These are phyloP conservation scores for Zalophus californianus DNA, from an alignment of 2,797 vertebrate species.

Conservation along the genomic window DNA sequence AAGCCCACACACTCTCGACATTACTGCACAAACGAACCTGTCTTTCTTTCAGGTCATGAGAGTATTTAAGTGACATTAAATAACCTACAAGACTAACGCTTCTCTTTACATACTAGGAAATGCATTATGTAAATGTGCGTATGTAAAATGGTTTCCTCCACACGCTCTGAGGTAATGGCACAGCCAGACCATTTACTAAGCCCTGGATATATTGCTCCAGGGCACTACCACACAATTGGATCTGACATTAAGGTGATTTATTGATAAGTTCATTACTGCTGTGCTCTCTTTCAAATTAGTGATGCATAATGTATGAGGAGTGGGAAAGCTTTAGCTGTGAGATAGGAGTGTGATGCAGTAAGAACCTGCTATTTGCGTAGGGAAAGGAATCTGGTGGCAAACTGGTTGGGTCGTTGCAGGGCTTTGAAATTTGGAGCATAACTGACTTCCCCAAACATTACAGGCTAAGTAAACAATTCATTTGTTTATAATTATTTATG, in stretches of 20 bases:
- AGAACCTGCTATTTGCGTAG: not conserved
- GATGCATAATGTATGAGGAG: not conserved
- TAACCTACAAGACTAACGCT: not conserved
- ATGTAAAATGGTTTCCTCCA: not conserved
- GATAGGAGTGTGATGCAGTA: not conserved
- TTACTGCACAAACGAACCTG: not conserved
- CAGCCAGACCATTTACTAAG: not conserved
- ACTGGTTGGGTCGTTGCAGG: not conserved
- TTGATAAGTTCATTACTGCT: not conserved
- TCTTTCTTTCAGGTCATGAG: not conserved
- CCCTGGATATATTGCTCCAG: not conserved
- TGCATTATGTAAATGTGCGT: not conserved
- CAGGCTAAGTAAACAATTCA: conserved; percentile 70
- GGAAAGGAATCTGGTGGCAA: conserved; percentile 17
- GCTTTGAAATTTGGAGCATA: conserved; percentile 59
- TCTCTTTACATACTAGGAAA: not conserved
- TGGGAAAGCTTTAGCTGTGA: not conserved
- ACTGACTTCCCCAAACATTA: conserved; percentile 53
- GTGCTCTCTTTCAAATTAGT: not conserved
- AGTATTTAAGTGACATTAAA: not conserved
- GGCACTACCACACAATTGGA: not conserved
- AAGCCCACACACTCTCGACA: not conserved
- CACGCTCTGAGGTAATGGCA: not conserved
- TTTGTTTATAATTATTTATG: conserved; percentile 79
- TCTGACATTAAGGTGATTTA: not conserved